Percentiles rank a stretch among this genome's conserved stretches.
Evolutionary conservation across 2,113 vertebrate species (phyloP).

Genomic region (Polypterus senegalus): DNA sequence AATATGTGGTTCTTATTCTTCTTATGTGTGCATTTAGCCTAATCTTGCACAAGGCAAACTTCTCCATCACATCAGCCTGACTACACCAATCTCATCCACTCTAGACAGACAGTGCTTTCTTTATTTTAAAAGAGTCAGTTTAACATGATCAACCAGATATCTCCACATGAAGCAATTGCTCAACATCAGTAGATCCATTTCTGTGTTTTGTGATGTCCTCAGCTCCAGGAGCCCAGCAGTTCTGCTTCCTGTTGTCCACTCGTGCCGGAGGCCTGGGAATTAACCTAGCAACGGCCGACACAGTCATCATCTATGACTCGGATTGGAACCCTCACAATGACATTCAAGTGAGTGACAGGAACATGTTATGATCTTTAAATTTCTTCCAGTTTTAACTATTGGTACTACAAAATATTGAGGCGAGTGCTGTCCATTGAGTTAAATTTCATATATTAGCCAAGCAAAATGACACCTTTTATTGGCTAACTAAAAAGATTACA

Average conservation of each 20-base stretch:
- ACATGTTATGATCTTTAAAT: neutral
- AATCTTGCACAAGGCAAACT: no score
- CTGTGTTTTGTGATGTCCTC: constrained; percentile 16
- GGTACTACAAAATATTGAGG: neutral
- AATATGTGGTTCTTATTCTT: no score
- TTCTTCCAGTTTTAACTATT: neutral
- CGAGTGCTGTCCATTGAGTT: neutral
- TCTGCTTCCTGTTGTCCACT: constrained; percentile 94
- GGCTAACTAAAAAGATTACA: no score
- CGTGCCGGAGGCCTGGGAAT: constrained; percentile 91
- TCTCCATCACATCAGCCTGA: no score
- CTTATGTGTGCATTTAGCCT: no score
- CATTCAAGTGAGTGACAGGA: constrained; percentile 65
- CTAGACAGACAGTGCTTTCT: no score
- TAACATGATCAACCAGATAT: no score
- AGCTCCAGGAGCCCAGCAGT: constrained; percentile 96
- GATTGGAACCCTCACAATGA: constrained; percentile 99
- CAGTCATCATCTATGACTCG: constrained; percentile 93
- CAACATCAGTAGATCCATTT: constrained; percentile 7
- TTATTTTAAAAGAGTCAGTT: no score
- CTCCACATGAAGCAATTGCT: constrained; percentile 6
- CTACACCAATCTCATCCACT: no score
- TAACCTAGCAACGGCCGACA: constrained; percentile 91
- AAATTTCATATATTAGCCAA: no score
- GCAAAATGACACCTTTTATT: no score